Conservation (phyloP, 2,797 vertebrate species). For the Phalanger gymnotis region DNA sequence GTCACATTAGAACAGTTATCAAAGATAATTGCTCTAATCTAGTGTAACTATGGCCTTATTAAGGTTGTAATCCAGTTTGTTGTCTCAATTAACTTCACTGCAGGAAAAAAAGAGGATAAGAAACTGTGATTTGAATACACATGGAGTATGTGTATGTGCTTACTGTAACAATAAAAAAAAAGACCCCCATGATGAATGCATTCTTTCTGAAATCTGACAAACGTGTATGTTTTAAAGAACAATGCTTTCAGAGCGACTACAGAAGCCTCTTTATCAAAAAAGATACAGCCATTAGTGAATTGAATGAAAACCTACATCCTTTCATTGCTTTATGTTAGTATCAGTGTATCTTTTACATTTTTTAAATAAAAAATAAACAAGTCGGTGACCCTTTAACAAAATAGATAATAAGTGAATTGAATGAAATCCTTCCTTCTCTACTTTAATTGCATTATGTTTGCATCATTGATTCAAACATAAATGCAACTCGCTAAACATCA, state of each 20-base stretch:
- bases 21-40: background rate
- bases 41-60: slow-evolving; percentile 17
- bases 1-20: background rate
- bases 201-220: background rate
- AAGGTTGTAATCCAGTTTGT: slow-evolving; percentile 37
- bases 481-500: background rate
- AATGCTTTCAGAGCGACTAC: background rate
- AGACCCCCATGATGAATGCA: background rate
- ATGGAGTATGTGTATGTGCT: background rate
- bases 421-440: background rate
- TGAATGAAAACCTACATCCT: background rate
- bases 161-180: background rate
- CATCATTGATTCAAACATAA: background rate
- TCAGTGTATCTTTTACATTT: background rate
- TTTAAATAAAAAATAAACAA: background rate
- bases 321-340: background rate
- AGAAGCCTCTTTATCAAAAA: background rate
- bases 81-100: slow-evolving; percentile 47
- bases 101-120: slow-evolving; percentile 27
- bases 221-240: background rate
- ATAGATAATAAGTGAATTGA: background rate
- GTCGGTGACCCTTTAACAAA: background rate
- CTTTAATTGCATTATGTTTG: background rate
- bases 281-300: background rate
- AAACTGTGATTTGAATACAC: background rate